phyloP scores from a whole-genome alignment of 2,113 vertebrate species.

The Callopanchax toddi region DNA sequence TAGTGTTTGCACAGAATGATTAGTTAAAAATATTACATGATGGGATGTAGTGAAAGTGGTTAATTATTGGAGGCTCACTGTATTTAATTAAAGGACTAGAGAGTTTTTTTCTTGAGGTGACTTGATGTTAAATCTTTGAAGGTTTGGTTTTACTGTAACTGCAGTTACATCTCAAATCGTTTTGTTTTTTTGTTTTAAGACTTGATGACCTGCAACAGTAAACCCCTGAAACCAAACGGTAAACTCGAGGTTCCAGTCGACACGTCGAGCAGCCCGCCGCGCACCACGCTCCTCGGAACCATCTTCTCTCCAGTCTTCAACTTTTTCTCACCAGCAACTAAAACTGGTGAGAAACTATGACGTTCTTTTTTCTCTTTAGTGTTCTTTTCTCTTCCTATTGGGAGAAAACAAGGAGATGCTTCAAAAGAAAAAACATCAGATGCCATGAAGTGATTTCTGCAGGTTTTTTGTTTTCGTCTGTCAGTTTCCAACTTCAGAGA shows the following conservation, averaged over 20 bases:
- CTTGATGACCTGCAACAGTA: slow-evolving; percentile 86
- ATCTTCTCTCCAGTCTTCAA: slow-evolving; percentile 99
- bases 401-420: background rate
- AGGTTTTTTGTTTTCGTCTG: background rate
- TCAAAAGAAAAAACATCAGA: no score
- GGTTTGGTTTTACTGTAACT: no score
- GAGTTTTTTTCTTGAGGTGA: no score
- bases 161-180: no score
- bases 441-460: no score
- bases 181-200: background rate
- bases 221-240: slow-evolving; percentile 92
- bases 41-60: no score
- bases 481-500: background rate
- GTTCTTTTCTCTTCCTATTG: background rate
- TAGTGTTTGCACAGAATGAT: no score
- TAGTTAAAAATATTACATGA: no score
- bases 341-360: slow-evolving; percentile 85
- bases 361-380: background rate
- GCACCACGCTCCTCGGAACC: slow-evolving; percentile 94
- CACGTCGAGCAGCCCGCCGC: slow-evolving; percentile 86
- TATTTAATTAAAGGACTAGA: no score
- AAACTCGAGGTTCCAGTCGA: slow-evolving; percentile 88
- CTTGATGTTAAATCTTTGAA: no score
- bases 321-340: slow-evolving; percentile 99
- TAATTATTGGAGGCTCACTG: no score